Evolutionary conservation across 2,113 vertebrate genomes (phyloP).

Genomic region (Nipponia nippon): DNA sequence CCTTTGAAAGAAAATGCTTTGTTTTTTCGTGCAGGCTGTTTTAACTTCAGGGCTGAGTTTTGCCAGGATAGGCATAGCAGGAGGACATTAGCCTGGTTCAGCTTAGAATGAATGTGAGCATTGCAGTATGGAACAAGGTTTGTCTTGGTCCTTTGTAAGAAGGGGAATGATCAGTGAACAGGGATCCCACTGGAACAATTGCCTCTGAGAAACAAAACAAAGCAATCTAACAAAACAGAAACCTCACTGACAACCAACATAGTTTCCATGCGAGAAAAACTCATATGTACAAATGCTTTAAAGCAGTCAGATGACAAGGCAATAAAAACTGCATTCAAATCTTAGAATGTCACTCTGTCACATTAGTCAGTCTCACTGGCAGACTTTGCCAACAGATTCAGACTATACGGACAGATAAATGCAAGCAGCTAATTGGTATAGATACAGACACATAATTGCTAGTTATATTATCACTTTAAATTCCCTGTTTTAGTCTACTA

Average conservation of each 20-base stretch:
- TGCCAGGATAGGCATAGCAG: neutral
- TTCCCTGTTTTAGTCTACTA: neutral
- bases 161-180: neutral
- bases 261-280: slow-evolving; percentile 15
- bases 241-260: neutral
- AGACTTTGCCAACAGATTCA: neutral
- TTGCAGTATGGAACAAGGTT: neutral
- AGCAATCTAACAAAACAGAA: neutral
- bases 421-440: neutral
- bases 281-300: neutral
- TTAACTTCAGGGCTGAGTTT: neutral
- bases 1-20: neutral
- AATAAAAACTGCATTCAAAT: neutral
- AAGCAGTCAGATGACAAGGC: neutral
- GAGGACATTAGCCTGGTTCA: neutral
- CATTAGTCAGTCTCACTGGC: neutral
- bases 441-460: neutral
- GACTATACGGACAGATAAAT: neutral
- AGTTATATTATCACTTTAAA: neutral
- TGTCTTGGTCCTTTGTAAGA: neutral
- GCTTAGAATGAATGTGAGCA: neutral
- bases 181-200: neutral
- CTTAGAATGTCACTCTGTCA: neutral
- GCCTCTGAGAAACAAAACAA: neutral
- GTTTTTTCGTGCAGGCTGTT: neutral